phyloP scores from a whole-genome alignment of 1,140 invertebrate species.

The Cryptotermes secundus region DNA sequence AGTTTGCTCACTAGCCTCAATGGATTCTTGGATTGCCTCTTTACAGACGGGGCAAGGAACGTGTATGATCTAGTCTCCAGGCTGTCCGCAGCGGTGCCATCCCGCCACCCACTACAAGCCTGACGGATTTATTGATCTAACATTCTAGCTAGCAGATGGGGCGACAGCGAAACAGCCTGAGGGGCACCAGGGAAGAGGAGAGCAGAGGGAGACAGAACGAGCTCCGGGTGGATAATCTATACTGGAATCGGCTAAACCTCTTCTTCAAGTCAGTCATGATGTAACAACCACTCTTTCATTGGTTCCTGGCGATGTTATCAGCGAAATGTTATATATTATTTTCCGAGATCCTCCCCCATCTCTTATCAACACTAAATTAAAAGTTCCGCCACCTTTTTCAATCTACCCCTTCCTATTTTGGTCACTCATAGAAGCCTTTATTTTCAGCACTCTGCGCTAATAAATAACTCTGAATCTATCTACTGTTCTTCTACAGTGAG shows the following conservation, averaged over 20 bases:
- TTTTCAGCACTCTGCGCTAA: too few species aligned
- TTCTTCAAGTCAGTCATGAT: not conserved
- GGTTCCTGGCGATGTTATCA: not conserved
- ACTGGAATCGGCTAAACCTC: not conserved
- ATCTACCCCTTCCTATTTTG: not conserved
- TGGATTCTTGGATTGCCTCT: not conserved
- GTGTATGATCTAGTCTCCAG: not conserved
- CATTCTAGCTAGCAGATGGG: constrained; percentile 17
- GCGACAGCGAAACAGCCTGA: not conserved
- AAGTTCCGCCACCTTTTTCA: not conserved
- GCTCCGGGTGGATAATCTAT: constrained; percentile 14
- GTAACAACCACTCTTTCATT: not conserved
- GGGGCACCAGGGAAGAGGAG: not conserved
- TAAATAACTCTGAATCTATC: too few species aligned
- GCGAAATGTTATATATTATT: not conserved
- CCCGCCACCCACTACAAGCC: not conserved
- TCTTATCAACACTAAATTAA: constrained; percentile 1
- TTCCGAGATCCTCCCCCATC: not conserved
- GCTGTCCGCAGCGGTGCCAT: not conserved
- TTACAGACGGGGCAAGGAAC: not conserved
- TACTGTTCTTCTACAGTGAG: too few species aligned
- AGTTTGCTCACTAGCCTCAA: not conserved
- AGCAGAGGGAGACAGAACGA: not conserved
- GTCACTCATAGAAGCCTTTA: not conserved
- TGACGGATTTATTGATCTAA: constrained; percentile 17